Evolutionary conservation across 1,140 invertebrate genomes (phyloP), one percentile per base, ranked within the genome.

Genomic region (Callitettix versicolor): DNA sequence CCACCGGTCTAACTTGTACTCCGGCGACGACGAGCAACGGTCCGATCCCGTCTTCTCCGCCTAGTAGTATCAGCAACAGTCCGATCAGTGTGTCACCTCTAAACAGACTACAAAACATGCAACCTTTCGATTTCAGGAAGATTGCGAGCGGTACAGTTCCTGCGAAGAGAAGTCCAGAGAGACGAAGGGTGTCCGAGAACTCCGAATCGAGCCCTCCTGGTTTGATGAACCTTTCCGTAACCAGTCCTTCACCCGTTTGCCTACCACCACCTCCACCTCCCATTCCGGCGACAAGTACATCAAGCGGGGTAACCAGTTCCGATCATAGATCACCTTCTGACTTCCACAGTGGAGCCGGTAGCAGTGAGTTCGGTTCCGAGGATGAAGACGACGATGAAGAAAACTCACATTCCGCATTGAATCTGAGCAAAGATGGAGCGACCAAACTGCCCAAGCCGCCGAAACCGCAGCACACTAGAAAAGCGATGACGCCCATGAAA

Each of bases 111-210:
- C 90, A 95, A 71, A 94, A 84, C 62, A 95, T 96, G 91, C 90
- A 95, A 67, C 91, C 91, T 1, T 94, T 93, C 68, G 91, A 95
- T 68, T 95, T 89, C 66, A 79, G 90, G 17, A 88, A 91, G 65
- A 75, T 88, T 40, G 76, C 78, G 49, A 69, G 74, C 66, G 61
- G 76, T 68, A 47, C 57, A 15, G 33, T 44, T 26, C 21, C 30
- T 4, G 14, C 41, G 1, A 58, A 60, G 30, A 24, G 41, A 18
- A 72, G 69, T 33, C 69, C 69, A 15, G 76, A 78, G 53, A 71
- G 71, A 41, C 70, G 73, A 40, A 64, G 69, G 36, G 64, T 65
- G 4, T 74, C 75, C 6, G 72, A 76, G 22, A 64, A 73, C 7
- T 66, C 68, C 12, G 68, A 70, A 44, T 71, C 76, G 57, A 72